A percentile compares a stretch with the other conserved stretches of the same genome.
These are phyloP conservation scores for Hermaeophaga mercurialis DNA, from an alignment of 2,888 invertebrate species.

Conservation along the genomic window DNA sequence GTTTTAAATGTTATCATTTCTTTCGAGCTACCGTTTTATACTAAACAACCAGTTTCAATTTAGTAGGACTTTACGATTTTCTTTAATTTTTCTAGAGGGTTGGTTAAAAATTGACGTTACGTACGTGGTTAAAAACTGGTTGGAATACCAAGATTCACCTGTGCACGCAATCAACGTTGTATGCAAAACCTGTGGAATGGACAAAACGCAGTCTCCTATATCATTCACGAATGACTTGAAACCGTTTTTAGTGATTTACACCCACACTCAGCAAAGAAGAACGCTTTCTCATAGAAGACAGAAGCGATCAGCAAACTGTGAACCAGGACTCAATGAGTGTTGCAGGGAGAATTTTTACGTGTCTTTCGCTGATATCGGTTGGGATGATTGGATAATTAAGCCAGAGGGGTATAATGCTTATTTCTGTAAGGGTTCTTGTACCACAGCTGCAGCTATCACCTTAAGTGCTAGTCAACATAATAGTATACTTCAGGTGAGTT, in stretches of 20 bases:
- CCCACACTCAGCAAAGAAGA: conserved; percentile 70
- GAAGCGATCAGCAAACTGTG: conserved; percentile 70
- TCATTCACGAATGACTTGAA: conserved; percentile 71
- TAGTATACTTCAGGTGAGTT: conserved; percentile 74
- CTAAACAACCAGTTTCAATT: no score
- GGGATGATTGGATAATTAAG: conserved; percentile 87
- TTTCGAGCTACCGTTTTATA: no score
- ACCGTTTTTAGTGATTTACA: conserved; percentile 81
- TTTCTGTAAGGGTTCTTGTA: conserved; percentile 84
- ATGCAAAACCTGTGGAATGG: conserved; percentile 75
- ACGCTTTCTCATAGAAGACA: conserved; percentile 45
- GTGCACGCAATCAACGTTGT: conserved; percentile 76
- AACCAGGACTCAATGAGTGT: conserved; percentile 73
- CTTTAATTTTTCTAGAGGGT: no score
- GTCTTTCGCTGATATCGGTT: conserved; percentile 82
- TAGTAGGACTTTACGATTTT: no score
- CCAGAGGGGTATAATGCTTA: conserved; percentile 86
- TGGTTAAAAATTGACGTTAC: conserved; percentile 83
- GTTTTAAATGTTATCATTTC: no score
- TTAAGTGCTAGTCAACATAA: conserved; percentile 70
- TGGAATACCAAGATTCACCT: conserved; percentile 69
- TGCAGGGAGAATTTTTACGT: conserved; percentile 83
- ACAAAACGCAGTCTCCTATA: conserved; percentile 68
- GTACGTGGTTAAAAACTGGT: conserved; percentile 77
- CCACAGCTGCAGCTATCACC: conserved; percentile 73